phyloP scores from a whole-genome alignment of 2,113 vertebrate genomes.

The Lepisosteus osseus region DNA sequence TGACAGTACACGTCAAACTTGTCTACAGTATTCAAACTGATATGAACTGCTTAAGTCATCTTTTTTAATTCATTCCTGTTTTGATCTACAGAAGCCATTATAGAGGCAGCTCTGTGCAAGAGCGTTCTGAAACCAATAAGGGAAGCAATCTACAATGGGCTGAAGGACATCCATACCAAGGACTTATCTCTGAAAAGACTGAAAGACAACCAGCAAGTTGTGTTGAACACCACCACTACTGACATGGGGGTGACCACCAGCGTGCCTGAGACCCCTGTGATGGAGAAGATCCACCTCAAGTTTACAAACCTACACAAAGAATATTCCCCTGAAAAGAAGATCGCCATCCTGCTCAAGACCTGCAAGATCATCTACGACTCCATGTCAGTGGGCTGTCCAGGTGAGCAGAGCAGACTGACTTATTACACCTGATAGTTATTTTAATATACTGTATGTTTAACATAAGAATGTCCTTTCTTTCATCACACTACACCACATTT shows the following conservation, averaged over 20 bases:
- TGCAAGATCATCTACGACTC: constrained; percentile 97
- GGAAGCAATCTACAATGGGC: constrained; percentile 72
- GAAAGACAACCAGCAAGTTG: constrained; percentile 80
- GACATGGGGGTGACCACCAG: constrained; percentile 86
- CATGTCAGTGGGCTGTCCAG: constrained; percentile 87
- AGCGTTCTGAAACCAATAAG: constrained; percentile 90
- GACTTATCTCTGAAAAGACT: constrained; percentile 74
- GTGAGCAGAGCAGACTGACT: constrained; percentile 49
- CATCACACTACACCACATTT: too few relatives aligned
- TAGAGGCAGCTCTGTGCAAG: constrained; percentile 87
- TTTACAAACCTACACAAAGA: constrained; percentile 79
- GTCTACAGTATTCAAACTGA: background rate
- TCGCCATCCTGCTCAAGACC: constrained; percentile 84
- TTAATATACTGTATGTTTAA: too few relatives aligned
- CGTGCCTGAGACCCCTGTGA: constrained; percentile 76
- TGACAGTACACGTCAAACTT: too few relatives aligned
- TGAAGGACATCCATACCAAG: constrained; percentile 76
- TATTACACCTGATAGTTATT: too few relatives aligned
- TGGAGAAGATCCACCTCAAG: constrained; percentile 91
- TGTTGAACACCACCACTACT: constrained; percentile 87
- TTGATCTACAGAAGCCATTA: constrained; percentile 70
- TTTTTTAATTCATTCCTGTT: background rate
- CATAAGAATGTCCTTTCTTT: too few relatives aligned
- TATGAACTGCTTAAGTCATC: background rate
- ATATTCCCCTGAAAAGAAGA: constrained; percentile 95